Conservation (phyloP, 2,888 invertebrate species). For the Zonitis immaculata region DNA sequence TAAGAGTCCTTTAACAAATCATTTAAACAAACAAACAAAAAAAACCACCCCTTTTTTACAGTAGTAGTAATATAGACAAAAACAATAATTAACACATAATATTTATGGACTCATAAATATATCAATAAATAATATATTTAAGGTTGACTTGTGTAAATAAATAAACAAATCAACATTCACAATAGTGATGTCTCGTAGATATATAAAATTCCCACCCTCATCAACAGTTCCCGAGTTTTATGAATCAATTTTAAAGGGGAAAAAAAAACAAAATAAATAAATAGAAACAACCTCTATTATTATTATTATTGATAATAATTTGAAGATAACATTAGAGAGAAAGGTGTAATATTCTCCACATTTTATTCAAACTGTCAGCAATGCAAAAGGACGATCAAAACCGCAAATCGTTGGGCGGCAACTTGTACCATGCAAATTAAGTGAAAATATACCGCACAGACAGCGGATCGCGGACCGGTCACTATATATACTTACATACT, state of each 20-base stretch:
- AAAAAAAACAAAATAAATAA: not conserved
- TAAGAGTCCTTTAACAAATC: not conserved
- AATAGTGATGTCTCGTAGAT: not conserved
- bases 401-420: slow-evolving; percentile 7
- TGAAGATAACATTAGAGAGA: not conserved
- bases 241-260: not conserved
- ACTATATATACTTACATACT: too few species aligned
- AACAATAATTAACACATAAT: slow-evolving; percentile 9
- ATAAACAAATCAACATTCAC: not conserved
- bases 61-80: too few species aligned
- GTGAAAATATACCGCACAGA: not conserved
- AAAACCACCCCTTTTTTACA: too few species aligned
- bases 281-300: too few species aligned
- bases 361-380: slow-evolving; percentile 7
- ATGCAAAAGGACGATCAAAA: slow-evolving; percentile 3
- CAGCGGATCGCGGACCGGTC: not conserved
- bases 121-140: slow-evolving; percentile 3
- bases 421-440: slow-evolving; percentile 8
- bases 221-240: too few species aligned
- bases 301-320: too few species aligned
- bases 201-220: not conserved
- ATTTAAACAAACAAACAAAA: too few species aligned
- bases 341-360: slow-evolving; percentile 4
- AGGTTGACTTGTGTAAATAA: not conserved
- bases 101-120: slow-evolving; percentile 16